Evolutionary conservation across 2,888 invertebrate species (phyloP).

Genomic region (Unio pictorum): DNA sequence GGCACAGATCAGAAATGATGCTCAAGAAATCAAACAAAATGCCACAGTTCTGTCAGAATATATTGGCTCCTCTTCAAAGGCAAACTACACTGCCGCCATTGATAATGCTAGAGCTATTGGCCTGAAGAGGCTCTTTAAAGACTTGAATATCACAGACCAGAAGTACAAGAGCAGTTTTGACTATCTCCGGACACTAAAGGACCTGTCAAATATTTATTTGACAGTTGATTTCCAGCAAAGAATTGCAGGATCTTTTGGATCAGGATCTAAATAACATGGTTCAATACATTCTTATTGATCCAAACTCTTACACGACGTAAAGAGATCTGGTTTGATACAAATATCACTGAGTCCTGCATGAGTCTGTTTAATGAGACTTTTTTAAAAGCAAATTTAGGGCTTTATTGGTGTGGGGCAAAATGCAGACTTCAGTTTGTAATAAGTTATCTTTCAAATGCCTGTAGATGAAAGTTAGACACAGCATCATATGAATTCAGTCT

Average conservation of each 20-base stretch:
- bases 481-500: too few species aligned
- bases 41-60: slow-evolving; percentile 44
- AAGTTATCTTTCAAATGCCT: too few species aligned
- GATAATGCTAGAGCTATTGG: slow-evolving; percentile 56
- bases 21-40: slow-evolving; percentile 47
- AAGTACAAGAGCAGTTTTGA: slow-evolving; percentile 59
- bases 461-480: too few species aligned
- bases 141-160: slow-evolving; percentile 44
- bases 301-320: too few species aligned
- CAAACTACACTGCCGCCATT: slow-evolving; percentile 55
- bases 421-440: too few species aligned
- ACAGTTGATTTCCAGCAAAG: slow-evolving; percentile 62
- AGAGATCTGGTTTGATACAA: too few species aligned
- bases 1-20: slow-evolving; percentile 48
- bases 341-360: too few species aligned
- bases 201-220: slow-evolving; percentile 51
- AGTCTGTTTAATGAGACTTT: too few species aligned
- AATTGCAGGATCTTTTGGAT: slow-evolving; percentile 41
- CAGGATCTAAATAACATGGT: not conserved
- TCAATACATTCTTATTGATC: too few species aligned
- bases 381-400: too few species aligned
- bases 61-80: slow-evolving; percentile 34
- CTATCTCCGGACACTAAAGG: slow-evolving; percentile 58
- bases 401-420: too few species aligned
- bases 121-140: slow-evolving; percentile 48